Base-by-base conservation (phyloP, 1,140 invertebrate species). In the Nasonia longicornis region DNA sequence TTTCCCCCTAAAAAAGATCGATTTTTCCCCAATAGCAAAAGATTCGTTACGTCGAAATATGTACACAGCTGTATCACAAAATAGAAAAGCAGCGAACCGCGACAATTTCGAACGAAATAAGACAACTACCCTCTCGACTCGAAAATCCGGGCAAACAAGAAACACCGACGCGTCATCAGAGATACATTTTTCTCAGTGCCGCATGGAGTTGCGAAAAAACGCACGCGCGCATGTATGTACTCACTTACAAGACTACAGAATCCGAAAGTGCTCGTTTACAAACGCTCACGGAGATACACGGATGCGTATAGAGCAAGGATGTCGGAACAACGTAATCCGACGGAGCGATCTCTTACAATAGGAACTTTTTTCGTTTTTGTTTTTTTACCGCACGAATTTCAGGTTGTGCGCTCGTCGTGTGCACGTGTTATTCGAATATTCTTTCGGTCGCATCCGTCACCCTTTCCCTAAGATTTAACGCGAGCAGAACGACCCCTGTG, bases 391-490 rank as follows among this genome's bases (percentile, higher is more conserved):
- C 69, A 31, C 35, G 35, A 71, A 71, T 71, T 4, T 58, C 52
- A 20, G 52, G 16, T 58, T n/a, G 14, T 58, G 16, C 52, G 52
- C 52, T 58, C 22, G 29, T 31, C 67, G 31, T 70, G 26, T 77
- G 45, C 64, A 45, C 12, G 35, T 69, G 10, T 31, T 70, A 48
- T 72, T 12, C 3, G 20, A 79, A 64, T 11, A 26, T n/a, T 67
- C 20, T 35, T 67, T 26, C 20, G n/a, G 48, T 38, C 80, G 69
- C 45, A 83, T 85, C 70, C 72, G 76, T 84, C 66, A 82, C 75
- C 83, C 79, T 83, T 82, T 58, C 72, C 80, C 80, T 76, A 67
- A 77, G 45, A 71, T 72, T 66, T 77, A 79, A 66, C 16, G 45
- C 22, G 14, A n/a, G 3, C 26, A n/a, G 64, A 31, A 26, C 42